Conservation (phyloP, 1,140 invertebrate species). For the Cydia pomonella region DNA sequence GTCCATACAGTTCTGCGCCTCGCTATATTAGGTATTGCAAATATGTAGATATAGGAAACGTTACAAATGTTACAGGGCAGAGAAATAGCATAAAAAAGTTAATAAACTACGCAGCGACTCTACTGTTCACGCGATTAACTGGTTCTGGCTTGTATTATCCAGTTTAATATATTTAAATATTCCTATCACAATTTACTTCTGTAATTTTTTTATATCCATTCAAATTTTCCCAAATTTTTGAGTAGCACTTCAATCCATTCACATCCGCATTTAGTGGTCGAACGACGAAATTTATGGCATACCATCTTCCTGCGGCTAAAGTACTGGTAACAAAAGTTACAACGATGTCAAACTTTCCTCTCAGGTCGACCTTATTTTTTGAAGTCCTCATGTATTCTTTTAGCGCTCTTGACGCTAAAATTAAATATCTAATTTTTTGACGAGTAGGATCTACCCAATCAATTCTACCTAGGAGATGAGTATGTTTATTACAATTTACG, state of each 20-base stretch:
- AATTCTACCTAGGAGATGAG: no score
- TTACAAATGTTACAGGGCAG: no score
- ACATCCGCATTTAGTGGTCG: background rate
- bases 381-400: background rate
- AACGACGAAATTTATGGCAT: background rate
- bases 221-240: background rate
- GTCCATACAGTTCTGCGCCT: no score
- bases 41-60: no score
- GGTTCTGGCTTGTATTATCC: no score
- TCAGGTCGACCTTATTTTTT: background rate
- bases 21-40: no score
- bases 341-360: background rate
- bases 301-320: background rate
- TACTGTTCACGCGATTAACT: no score
- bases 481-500: no score
- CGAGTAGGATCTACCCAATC: background rate
- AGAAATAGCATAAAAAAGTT: no score
- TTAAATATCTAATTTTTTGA: background rate
- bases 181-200: no score
- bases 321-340: background rate
- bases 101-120: no score
- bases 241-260: background rate
- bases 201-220: background rate
- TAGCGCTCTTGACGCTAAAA: background rate
- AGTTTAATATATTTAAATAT: no score